Evolutionary conservation across 2,888 invertebrate genomes (phyloP).

Genomic region (Parthenolecanium corni): DNA sequence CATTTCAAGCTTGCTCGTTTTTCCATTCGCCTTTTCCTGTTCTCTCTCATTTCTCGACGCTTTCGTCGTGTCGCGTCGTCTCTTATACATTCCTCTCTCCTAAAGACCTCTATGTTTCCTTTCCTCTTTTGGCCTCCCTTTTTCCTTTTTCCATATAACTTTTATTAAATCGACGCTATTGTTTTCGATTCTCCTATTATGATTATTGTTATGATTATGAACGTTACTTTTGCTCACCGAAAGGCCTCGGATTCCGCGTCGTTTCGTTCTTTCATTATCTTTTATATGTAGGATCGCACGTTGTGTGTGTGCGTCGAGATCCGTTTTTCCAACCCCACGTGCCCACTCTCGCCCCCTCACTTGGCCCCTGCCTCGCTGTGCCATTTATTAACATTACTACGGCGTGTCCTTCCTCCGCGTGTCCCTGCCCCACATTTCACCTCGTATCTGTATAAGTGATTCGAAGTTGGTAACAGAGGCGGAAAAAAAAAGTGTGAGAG

Average conservation of each 20-base stretch:
- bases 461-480: background rate
- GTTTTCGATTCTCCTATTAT: conserved; percentile 24
- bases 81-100: too few species aligned
- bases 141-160: conserved; percentile 21
- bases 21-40: too few species aligned
- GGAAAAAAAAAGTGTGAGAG: too few species aligned
- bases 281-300: background rate
- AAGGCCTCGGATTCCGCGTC: conserved; percentile 14
- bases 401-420: too few species aligned
- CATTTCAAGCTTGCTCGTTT: conserved; percentile 9
- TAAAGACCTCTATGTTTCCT: too few species aligned
- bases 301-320: background rate
- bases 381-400: too few species aligned
- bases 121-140: conserved; percentile 1
- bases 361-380: background rate
- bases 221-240: conserved; percentile 11
- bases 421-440: background rate
- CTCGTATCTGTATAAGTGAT: background rate
- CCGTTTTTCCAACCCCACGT: background rate
- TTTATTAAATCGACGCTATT: conserved; percentile 25
- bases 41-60: too few species aligned
- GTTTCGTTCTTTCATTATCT: conserved; percentile 25
- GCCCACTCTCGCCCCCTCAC: background rate
- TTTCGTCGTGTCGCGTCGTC: too few species aligned
- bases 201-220: conserved; percentile 25